These are phyloP conservation scores for Semotilus atromaculatus DNA, from an alignment of 2,797 vertebrate genomes.

Conservation along the genomic window DNA sequence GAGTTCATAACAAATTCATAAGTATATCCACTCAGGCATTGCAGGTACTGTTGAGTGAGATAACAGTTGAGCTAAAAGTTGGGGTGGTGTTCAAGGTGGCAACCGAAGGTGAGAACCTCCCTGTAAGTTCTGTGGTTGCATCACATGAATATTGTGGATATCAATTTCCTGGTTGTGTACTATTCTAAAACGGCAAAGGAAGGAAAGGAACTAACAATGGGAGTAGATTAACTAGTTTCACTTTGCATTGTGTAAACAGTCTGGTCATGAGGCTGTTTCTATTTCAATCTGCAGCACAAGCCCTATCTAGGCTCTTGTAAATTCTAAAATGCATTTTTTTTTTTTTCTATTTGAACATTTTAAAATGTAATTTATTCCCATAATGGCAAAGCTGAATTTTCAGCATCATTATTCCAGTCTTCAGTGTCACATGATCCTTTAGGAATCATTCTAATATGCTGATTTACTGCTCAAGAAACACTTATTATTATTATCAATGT, in stretches of 20 bases:
- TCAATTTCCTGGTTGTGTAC: background rate
- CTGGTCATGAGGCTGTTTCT: background rate
- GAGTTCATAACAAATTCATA: slow-evolving; percentile 17
- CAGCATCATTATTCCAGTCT: too few species aligned
- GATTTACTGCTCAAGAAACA: background rate
- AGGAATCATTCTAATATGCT: background rate
- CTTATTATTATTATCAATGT: background rate
- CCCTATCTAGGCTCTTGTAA: background rate
- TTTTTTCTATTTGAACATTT: background rate
- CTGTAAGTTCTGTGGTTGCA: background rate
- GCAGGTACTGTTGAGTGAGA: slow-evolving; percentile 7
- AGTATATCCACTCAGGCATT: slow-evolving; percentile 10
- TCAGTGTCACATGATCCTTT: background rate
- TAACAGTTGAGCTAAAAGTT: slow-evolving; percentile 13
- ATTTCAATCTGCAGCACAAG: background rate
- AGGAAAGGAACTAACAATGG: background rate
- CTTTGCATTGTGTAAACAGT: background rate
- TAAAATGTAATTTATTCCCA: background rate
- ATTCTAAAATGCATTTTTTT: background rate
- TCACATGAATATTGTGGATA: background rate
- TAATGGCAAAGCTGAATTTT: background rate
- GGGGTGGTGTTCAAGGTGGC: background rate
- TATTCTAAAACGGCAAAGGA: background rate
- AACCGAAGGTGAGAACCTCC: background rate
- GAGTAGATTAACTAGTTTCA: background rate